Base-by-base conservation (phyloP, 2,113 vertebrate genomes). In the Odontesthes bonariensis region DNA sequence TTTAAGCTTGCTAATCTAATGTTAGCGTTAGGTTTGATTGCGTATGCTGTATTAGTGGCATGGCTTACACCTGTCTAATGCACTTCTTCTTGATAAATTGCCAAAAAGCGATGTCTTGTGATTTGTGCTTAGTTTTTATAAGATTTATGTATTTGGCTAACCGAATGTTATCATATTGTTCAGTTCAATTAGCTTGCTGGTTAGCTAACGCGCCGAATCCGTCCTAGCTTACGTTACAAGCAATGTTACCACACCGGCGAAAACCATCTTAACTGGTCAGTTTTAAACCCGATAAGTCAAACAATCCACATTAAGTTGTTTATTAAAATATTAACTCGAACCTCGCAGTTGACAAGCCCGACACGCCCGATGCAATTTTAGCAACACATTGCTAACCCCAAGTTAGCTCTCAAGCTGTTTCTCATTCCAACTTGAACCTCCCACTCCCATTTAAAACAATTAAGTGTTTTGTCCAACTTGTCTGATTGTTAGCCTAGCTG, bases 131-230 rank as follows among this genome's bases (percentile, higher is more conserved):
- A n/a, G 12, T 32, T 38, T 47, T n/a, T 9, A 20, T 6, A 13
- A 2, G 6, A 23, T 52, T 22, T 7, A 2, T 27, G 14, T 23
- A 11, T 20, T 32, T 32, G 5, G n/a, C 16, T 63, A 31, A 64
- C 17, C 20, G 11, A 46, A 55, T 38, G 23, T 69, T 58, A 54
- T 56, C 38, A 47, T 55, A 20, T 31, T 53, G 52, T 23, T 38
- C n/a, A 58, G 73, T 72, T 52, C 49, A 35, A 56, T 71, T 75
- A 74, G 74, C 73, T 57, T 23, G 62, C 53, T 67, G 8, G 69
- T 69, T 58, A 11, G 67, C 83, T 60, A 79, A 83, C 72, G 88
- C 90, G 86, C 86, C 85, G 73, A 78, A 75, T 69, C 51, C 9
- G n/a, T n/a, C 16, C 19, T 42, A 64, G 81, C 82, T 66, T 20